phyloP scores from a whole-genome alignment of 2,888 invertebrate genomes.

The Pilophorus perplexus region DNA sequence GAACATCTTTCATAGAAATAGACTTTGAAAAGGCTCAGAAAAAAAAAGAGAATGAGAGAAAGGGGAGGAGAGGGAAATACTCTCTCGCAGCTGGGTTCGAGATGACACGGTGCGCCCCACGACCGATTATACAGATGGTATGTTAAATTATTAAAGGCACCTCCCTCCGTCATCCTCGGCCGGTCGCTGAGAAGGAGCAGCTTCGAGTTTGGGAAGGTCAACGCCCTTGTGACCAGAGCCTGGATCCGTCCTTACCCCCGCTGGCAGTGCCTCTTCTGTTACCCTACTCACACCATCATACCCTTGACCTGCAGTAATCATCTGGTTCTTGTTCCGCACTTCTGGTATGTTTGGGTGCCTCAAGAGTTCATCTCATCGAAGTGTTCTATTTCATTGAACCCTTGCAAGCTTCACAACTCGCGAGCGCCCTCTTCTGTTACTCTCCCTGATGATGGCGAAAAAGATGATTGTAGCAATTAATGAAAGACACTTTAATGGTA shows the following conservation, averaged over 20 bases:
- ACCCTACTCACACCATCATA: conserved; percentile 23
- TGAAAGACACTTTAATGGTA: no score
- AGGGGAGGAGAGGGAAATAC: background rate
- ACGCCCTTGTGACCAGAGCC: conserved; percentile 28
- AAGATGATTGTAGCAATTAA: no score
- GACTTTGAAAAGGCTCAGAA: background rate
- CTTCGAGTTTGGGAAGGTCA: conserved; percentile 27
- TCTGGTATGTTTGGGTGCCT: background rate
- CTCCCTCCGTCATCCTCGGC: conserved; percentile 13
- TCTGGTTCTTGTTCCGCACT: conserved; percentile 22
- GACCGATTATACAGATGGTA: conserved; percentile 34
- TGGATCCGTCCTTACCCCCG: conserved; percentile 3
- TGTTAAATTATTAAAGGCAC: conserved; percentile 32
- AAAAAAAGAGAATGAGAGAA: conserved; percentile 5
- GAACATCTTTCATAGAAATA: background rate
- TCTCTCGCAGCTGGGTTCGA: background rate
- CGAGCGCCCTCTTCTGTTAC: no score
- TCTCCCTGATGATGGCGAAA: no score
- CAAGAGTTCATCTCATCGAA: no score
- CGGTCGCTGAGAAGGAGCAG: conserved; percentile 1
- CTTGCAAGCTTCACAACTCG: no score
- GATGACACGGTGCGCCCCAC: conserved; percentile 24
- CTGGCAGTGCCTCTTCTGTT: background rate
- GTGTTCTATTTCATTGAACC: no score
- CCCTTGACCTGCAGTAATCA: conserved; percentile 36